These are phyloP conservation scores for Eledona agricola DNA, from an alignment of 2,888 invertebrate genomes.

Conservation along the genomic window DNA sequence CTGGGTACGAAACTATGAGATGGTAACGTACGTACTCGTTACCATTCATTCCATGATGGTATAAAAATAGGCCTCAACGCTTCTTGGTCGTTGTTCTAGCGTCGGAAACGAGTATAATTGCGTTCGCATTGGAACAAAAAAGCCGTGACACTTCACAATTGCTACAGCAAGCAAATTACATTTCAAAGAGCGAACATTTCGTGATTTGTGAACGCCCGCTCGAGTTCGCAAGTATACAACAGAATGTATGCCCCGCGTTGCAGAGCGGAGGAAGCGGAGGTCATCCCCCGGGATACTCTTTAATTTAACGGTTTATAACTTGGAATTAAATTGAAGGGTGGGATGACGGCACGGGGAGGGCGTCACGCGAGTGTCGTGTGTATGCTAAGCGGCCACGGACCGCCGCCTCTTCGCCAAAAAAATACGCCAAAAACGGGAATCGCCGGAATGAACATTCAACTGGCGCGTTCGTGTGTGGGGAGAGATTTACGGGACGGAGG, in stretches of 20 bases:
- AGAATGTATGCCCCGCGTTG: constrained; percentile 38
- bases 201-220: constrained; percentile 49
- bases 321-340: constrained; percentile 60
- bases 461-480: constrained; percentile 17
- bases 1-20: too few species aligned
- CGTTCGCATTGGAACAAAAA: constrained; percentile 25
- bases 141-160: constrained; percentile 36
- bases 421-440: constrained; percentile 21
- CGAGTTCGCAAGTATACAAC: constrained; percentile 51
- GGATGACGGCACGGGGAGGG: constrained; percentile 42
- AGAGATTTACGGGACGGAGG: constrained; percentile 37
- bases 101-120: constrained; percentile 24
- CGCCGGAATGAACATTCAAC: too few species aligned
- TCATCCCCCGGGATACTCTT: constrained; percentile 57
- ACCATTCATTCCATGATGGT: too few species aligned
- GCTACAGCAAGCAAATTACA: constrained; percentile 41
- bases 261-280: constrained; percentile 43
- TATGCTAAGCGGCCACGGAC: constrained; percentile 54
- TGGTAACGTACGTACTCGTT: too few species aligned
- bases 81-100: constrained; percentile 13
- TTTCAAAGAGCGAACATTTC: constrained; percentile 45
- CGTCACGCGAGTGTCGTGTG: constrained; percentile 57
- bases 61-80: too few species aligned
- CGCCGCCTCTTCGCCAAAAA: constrained; percentile 36
- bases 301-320: constrained; percentile 63